Evolutionary conservation across 35 echinoderm and acorn worm genomes (phyloP), one percentile per base, ranked within the genome.

Genomic region (Chiridota heheva): DNA sequence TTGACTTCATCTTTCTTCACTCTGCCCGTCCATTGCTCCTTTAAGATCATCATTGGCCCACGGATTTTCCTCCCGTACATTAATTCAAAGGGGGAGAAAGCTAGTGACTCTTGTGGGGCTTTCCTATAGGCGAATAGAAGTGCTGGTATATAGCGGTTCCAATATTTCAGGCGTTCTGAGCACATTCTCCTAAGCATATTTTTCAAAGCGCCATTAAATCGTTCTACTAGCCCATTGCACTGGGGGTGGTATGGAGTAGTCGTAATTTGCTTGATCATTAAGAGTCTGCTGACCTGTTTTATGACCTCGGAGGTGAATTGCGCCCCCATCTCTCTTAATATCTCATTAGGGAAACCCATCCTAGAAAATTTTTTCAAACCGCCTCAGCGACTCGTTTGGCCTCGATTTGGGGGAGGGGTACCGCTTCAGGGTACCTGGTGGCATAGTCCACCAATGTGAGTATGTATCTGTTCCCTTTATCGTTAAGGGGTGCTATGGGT

Each of bases 231-330:
- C 12, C 90, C 70, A 59, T 84, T 90, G 44, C 81, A 75, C 13
- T 51, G 29, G 1, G 83, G 76, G 76, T 87, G 76, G 44, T 92
- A 92, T 3, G 90, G 74, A 0, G 63, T 73, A 22, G 76, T 86
- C 20, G 64, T 70, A 36, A 92, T 4, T 57, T 81, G 60, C 30
- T 40, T 42, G 15, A 87, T 82, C 27, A 67, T 72, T 24, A 86
- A 51, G 13, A 86, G 26, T 30, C 64, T 30, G 78, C 75, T 62
- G 18, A 91, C 40, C 44, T 86, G 24, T 40, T 86, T 78, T 82
- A 91, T 86, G 5, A 90, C 25, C 8, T 63, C 55, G 13, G 82
- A 86, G 5, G 48, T 81, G 65, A 91, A 91, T 33, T 91, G 73
- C 24, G 56, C 67, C 16, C 89, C 89, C 36, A 69, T 45, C 40